phyloP scores from a whole-genome alignment of 2,797 vertebrate genomes.

The Paguma larvata region DNA sequence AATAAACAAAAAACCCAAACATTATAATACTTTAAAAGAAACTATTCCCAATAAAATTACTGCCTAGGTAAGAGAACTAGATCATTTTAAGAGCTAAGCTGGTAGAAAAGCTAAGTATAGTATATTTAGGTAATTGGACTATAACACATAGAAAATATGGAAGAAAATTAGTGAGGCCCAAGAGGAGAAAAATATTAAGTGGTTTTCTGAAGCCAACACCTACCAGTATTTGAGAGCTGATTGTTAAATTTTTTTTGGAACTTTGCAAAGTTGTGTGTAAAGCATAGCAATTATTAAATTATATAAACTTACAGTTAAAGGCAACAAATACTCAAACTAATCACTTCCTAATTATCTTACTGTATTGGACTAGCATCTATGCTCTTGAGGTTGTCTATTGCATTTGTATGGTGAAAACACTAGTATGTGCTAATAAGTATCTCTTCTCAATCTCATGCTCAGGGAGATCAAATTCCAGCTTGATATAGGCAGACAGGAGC shows the following conservation, averaged over 20 bases:
- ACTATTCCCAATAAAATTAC: neutral
- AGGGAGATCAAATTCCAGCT: neutral
- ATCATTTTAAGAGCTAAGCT: conserved; percentile 12
- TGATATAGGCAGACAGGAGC: neutral
- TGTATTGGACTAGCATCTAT: neutral
- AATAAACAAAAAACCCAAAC: neutral
- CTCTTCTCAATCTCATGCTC: neutral
- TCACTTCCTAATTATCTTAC: neutral
- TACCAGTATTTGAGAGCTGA: neutral
- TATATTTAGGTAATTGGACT: neutral
- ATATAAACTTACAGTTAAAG: neutral
- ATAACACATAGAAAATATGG: neutral
- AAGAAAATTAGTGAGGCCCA: neutral
- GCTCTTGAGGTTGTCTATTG: neutral
- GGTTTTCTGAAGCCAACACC: neutral
- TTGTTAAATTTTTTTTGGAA: neutral
- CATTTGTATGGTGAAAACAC: neutral
- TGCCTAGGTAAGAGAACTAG: neutral
- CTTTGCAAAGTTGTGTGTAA: neutral
- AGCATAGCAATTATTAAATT: neutral
- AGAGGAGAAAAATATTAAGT: neutral
- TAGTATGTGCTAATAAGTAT: neutral
- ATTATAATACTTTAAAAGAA: neutral
- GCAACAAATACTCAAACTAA: neutral
- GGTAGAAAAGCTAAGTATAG: neutral